Evolutionary conservation across 2,888 invertebrate genomes (phyloP).

Genomic region (Hymenopus coronatus): DNA sequence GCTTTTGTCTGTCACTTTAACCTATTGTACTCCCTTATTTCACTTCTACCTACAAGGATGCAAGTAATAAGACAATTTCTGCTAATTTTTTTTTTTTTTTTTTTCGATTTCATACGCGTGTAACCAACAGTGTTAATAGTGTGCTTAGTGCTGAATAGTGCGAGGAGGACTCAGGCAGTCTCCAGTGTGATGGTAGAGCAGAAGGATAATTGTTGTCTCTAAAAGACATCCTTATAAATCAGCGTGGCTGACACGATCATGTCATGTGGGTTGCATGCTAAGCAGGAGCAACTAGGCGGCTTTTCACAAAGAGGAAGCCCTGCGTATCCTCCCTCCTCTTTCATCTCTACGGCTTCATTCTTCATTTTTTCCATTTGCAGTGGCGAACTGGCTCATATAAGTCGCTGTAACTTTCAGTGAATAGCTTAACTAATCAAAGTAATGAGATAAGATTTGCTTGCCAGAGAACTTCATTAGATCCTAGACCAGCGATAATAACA

Average conservation of each 20-base stretch:
- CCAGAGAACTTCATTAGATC: too few relatives aligned
- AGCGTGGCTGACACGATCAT: neutral
- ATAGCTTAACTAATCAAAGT: neutral
- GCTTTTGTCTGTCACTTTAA: too few relatives aligned
- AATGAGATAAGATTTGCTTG: neutral
- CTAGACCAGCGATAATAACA: too few relatives aligned
- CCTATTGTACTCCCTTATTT: too few relatives aligned
- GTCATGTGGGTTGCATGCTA: conserved; percentile 17
- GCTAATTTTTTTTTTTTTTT: too few relatives aligned
- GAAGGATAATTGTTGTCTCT: conserved; percentile 11
- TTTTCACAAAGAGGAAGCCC: neutral
- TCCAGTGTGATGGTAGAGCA: neutral
- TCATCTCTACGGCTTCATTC: neutral
- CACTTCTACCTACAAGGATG: too few relatives aligned
- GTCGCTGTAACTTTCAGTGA: neutral
- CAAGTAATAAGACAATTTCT: too few relatives aligned
- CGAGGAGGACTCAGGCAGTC: neutral
- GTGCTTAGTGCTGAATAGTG: too few relatives aligned
- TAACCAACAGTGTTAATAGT: too few relatives aligned
- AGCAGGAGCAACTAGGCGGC: conserved; percentile 9
- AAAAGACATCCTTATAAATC: conserved; percentile 12
- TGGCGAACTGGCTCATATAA: neutral
- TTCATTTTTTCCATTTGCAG: neutral
- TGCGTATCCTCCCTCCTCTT: neutral
- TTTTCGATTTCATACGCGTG: too few relatives aligned